A percentile compares a stretch with the other conserved stretches of the same genome.
Conservation (phyloP, 2,888 invertebrate genomes). For the Drymonia ruficornis region DNA sequence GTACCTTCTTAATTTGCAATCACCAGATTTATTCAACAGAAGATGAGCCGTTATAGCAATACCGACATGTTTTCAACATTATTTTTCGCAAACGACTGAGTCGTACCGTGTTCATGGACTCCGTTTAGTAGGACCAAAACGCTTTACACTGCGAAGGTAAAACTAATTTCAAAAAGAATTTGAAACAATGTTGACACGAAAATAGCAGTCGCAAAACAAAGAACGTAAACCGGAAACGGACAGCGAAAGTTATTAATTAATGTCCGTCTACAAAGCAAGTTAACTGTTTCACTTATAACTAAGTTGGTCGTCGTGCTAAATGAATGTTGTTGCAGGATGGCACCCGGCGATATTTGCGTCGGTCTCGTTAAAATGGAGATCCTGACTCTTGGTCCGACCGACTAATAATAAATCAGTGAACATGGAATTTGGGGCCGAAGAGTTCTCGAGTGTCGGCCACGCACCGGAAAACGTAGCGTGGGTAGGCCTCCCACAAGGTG, state of each 20-base stretch:
- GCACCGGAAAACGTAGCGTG: too few relatives aligned
- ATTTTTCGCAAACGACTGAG: too few relatives aligned
- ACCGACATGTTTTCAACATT: too few relatives aligned
- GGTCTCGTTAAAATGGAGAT: slow-evolving; percentile 3
- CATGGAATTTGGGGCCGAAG: not conserved
- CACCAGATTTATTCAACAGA: too few relatives aligned
- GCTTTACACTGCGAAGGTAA: slow-evolving; percentile 12
- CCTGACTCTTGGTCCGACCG: not conserved
- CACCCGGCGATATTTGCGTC: not conserved
- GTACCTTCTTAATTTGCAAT: too few relatives aligned
- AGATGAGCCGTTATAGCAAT: too few relatives aligned
- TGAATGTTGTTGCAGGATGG: slow-evolving; percentile 10
- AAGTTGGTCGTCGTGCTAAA: slow-evolving; percentile 22
- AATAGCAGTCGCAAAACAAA: slow-evolving; percentile 26
- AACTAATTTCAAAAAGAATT: slow-evolving; percentile 22
- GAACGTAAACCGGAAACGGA: slow-evolving; percentile 24
- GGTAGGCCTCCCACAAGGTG: too few relatives aligned
- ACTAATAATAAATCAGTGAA: not conserved
- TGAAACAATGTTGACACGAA: slow-evolving; percentile 25
- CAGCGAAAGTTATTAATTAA: slow-evolving; percentile 43
- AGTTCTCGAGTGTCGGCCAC: too few relatives aligned
- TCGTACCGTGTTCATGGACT: too few relatives aligned
- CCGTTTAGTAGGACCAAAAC: too few relatives aligned
- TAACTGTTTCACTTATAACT: slow-evolving; percentile 27
- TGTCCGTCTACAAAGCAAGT: slow-evolving; percentile 32